Conservation (phyloP, 2,797 vertebrate genomes). For the Sebastiscus tertius region DNA sequence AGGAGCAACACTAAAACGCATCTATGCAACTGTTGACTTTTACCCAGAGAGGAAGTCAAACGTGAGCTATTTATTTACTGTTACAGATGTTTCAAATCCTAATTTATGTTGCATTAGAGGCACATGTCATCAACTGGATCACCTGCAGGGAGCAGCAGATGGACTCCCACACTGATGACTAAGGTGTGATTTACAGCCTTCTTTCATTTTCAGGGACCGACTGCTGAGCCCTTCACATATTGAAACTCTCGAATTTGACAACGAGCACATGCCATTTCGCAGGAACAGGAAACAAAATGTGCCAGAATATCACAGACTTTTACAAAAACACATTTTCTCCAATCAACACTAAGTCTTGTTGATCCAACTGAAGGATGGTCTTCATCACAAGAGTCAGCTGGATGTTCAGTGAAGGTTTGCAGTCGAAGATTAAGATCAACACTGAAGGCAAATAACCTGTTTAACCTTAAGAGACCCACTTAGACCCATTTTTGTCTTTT, state of each 20-base stretch:
- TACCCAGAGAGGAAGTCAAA: not conserved
- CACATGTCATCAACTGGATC: not conserved
- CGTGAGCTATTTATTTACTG: not conserved
- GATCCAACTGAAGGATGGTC: no score
- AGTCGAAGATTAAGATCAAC: no score
- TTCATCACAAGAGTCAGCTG: no score
- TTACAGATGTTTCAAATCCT: not conserved
- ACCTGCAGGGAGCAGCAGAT: slow-evolving; percentile 27
- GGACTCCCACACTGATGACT: not conserved
- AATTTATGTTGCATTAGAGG: no score
- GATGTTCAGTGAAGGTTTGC: no score
- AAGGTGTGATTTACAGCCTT: not conserved
- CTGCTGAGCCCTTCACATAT: not conserved
- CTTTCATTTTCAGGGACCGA: not conserved
- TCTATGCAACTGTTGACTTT: not conserved
- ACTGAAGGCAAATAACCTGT: no score
- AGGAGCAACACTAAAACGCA: not conserved
- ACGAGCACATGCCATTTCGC: not conserved
- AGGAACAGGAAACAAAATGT: not conserved
- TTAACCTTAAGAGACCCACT: no score
- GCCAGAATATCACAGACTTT: not conserved
- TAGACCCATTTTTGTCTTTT: no score
- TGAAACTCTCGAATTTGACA: not conserved
- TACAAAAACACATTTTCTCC: no score
- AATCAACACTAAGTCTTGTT: no score